Percentiles rank a stretch among this genome's conserved stretches.
Evolutionary conservation across 1,140 invertebrate species (phyloP).

Genomic region (Limonius californicus): DNA sequence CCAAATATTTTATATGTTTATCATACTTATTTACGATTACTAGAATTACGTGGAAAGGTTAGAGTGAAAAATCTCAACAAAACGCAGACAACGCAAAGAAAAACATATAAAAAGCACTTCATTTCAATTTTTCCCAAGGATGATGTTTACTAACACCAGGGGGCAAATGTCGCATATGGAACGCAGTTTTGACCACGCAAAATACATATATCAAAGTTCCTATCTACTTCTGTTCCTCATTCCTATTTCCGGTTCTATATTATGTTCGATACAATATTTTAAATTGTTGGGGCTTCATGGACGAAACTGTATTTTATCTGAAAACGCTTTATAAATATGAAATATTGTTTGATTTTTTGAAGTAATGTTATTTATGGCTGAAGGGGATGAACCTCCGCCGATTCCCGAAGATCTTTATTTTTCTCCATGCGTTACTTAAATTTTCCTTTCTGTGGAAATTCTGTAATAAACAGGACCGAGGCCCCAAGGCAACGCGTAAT

Average conservation of each 20-base stretch:
- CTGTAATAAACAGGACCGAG: too few species aligned
- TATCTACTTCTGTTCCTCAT: background rate
- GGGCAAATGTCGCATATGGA: conserved; percentile 24
- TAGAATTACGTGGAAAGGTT: too few species aligned
- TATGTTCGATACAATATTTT: conserved; percentile 7
- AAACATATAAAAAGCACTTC: conserved; percentile 1
- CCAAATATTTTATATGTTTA: too few species aligned
- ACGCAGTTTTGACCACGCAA: conserved; percentile 13
- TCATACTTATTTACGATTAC: too few species aligned
- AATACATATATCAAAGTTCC: background rate
- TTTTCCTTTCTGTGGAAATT: too few species aligned
- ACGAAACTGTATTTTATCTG: background rate
- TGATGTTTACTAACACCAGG: conserved; percentile 24
- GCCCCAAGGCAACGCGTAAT: too few species aligned
- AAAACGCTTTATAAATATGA: conserved; percentile 6
- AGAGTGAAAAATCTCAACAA: too few species aligned
- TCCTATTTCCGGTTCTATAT: conserved; percentile 1
- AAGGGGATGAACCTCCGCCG: conserved; percentile 2
- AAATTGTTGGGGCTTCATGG: conserved; percentile 3
- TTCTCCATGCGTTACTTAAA: too few species aligned
- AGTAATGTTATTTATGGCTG: conserved; percentile 7
- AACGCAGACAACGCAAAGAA: too few species aligned
- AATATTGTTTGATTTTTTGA: conserved; percentile 12
- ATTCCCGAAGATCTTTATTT: background rate
- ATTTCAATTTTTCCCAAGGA: conserved; percentile 26